phyloP scores from a whole-genome alignment of 2,888 invertebrate genomes.

The Erannis defoliaria region DNA sequence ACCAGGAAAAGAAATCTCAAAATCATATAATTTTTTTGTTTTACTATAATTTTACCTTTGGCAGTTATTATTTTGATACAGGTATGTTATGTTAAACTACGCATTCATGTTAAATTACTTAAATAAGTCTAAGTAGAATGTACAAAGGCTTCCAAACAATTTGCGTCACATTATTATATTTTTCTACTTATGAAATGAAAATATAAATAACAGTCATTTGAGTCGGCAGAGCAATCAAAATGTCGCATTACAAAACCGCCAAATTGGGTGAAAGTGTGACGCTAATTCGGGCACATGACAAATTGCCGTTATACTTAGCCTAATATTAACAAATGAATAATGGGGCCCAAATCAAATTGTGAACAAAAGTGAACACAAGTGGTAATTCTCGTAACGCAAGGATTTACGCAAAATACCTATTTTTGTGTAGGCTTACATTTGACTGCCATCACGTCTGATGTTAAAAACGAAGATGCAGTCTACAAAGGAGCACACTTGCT shows the following conservation, averaged over 20 bases:
- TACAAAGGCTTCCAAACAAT: slow-evolving; percentile 12
- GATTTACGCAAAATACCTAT: slow-evolving; percentile 31
- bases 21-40: too few species aligned
- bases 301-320: slow-evolving; percentile 72
- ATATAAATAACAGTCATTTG: slow-evolving; percentile 62
- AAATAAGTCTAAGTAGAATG: not conserved
- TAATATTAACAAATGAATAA: slow-evolving; percentile 53
- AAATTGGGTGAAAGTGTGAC: slow-evolving; percentile 83
- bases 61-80: too few species aligned
- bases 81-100: too few species aligned
- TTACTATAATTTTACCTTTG: too few species aligned
- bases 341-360: slow-evolving; percentile 65
- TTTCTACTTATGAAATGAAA: slow-evolving; percentile 17
- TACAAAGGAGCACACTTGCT: too few species aligned
- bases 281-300: slow-evolving; percentile 76
- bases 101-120: not conserved
- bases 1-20: too few species aligned
- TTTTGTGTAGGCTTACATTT: too few species aligned
- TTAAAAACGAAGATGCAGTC: too few species aligned
- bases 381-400: slow-evolving; percentile 68
- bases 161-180: slow-evolving; percentile 15
- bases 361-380: slow-evolving; percentile 58
- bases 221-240: slow-evolving; percentile 61
- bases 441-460: too few species aligned
- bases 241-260: slow-evolving; percentile 71